Evolutionary conservation across 2,888 invertebrate species (phyloP).

Genomic region (Parnassius orleans): DNA sequence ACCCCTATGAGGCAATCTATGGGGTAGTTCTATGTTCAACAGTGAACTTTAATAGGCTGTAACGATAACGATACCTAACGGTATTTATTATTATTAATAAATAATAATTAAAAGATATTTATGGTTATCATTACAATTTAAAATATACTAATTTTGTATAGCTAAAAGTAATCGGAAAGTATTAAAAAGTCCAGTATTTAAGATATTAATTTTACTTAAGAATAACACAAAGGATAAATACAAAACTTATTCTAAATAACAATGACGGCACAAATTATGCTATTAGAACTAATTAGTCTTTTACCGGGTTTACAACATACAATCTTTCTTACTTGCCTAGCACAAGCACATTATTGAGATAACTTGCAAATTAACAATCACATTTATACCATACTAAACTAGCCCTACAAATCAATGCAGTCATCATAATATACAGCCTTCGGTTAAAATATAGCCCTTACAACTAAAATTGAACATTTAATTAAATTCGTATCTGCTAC

Average conservation of each 20-base stretch:
- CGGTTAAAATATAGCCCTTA: conserved; percentile 45
- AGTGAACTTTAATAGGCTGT: too few species aligned
- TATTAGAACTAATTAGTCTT: conserved; percentile 57
- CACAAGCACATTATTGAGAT: conserved; percentile 25
- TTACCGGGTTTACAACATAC: conserved; percentile 42
- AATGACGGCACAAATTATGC: conserved; percentile 52
- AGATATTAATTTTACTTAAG: conserved; percentile 29
- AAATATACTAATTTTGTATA: too few species aligned
- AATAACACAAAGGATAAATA: conserved; percentile 46
- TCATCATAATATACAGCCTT: conserved; percentile 44
- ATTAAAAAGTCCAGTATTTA: too few species aligned
- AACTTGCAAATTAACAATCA: conserved; percentile 31
- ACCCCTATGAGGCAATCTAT: too few species aligned
- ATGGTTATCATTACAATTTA: too few species aligned
- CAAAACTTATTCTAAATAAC: conserved; percentile 46
- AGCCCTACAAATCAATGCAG: conserved; percentile 37
- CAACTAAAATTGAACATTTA: conserved; percentile 32
- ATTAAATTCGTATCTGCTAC: conserved; percentile 35
- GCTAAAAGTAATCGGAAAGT: too few species aligned
- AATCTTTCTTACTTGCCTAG: conserved; percentile 34
- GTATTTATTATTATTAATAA: too few species aligned
- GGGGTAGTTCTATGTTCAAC: too few species aligned
- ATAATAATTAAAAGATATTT: too few species aligned
- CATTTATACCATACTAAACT: conserved; percentile 32
- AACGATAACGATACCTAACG: too few species aligned